Conservation (phyloP, 92 coral and sea anemone genomes). For the Palythoa grandiflora region DNA sequence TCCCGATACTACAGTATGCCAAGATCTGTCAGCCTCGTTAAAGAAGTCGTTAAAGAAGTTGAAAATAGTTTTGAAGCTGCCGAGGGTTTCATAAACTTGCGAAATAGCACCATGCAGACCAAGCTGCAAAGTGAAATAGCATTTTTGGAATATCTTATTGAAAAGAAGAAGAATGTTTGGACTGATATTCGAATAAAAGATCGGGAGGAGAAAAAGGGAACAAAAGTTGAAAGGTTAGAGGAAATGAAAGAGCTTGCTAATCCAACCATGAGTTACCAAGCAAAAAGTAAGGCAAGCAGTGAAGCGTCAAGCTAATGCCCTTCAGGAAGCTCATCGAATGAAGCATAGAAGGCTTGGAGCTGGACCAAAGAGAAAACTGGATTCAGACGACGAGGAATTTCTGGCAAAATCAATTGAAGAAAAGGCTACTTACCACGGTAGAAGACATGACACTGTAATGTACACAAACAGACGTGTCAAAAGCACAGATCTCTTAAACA, state of each 20-base stretch:
- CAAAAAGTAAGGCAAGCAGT: constrained; percentile 41
- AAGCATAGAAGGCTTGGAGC: constrained; percentile 31
- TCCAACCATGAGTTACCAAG: no score
- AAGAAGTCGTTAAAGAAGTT: constrained; percentile 1
- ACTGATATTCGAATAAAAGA: constrained; percentile 9
- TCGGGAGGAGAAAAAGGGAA: constrained; percentile 30
- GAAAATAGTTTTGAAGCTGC: constrained; percentile 10
- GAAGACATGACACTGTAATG: constrained; percentile 50
- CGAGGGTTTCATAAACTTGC: background rate
- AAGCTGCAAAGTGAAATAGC: background rate
- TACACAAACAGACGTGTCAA: constrained; percentile 57
- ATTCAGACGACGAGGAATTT: constrained; percentile 51
- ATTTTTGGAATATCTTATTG: background rate
- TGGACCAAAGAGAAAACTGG: constrained; percentile 19
- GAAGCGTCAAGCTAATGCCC: constrained; percentile 40
- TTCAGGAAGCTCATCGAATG: constrained; percentile 25
- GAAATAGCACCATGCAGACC: constrained; percentile 3
- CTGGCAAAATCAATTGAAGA: constrained; percentile 61
- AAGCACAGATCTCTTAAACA: constrained; percentile 46
- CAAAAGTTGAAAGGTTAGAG: constrained; percentile 1
- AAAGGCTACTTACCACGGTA: constrained; percentile 55
- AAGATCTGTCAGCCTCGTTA: constrained; percentile 19
- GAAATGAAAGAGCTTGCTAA: constrained; percentile 24
- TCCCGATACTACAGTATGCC: constrained; percentile 37
- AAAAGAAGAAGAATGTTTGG: constrained; percentile 6